A percentile compares a stretch with the other conserved stretches of the same genome.
Evolutionary conservation across 64 coral and sea anemone genomes (phyloP).

Genomic region (Trachythela sp.): DNA sequence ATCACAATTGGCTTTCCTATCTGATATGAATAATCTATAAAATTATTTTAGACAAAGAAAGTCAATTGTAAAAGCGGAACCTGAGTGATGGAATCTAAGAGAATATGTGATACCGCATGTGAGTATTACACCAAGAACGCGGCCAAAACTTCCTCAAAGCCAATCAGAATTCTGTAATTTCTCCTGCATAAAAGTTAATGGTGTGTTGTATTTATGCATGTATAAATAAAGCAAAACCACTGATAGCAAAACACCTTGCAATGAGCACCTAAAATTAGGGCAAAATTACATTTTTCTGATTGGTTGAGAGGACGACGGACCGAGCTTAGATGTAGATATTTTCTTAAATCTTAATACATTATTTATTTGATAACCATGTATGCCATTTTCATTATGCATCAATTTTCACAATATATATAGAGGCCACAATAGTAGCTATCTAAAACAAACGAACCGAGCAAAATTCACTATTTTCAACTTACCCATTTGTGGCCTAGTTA

Average conservation of each 20-base stretch:
- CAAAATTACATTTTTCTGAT: slow-evolving; percentile 10
- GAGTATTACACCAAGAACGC: neutral
- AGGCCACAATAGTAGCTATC: no score
- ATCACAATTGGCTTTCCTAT: neutral
- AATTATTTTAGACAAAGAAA: slow-evolving; percentile 1
- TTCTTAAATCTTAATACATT: neutral
- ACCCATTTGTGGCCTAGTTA: no score
- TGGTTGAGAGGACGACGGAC: neutral
- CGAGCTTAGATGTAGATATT: neutral
- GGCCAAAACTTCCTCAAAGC: neutral
- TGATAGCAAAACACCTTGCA: neutral
- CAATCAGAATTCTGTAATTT: slow-evolving; percentile 4
- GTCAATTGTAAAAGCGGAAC: slow-evolving; percentile 2
- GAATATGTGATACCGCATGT: neutral
- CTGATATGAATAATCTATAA: neutral
- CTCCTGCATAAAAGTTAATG: neutral
- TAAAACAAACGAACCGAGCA: no score
- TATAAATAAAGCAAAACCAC: no score
- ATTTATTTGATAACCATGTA: neutral
- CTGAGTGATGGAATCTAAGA: slow-evolving; percentile 1
- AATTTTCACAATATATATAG: no score
- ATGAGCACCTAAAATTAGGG: neutral
- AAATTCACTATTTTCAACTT: no score
- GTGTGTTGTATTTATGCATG: no score
- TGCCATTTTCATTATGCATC: no score